Percentiles rank a stretch among this genome's conserved stretches.
These are phyloP conservation scores for Thalassophryne amazonica DNA, from an alignment of 2,797 vertebrate species.

Conservation along the genomic window DNA sequence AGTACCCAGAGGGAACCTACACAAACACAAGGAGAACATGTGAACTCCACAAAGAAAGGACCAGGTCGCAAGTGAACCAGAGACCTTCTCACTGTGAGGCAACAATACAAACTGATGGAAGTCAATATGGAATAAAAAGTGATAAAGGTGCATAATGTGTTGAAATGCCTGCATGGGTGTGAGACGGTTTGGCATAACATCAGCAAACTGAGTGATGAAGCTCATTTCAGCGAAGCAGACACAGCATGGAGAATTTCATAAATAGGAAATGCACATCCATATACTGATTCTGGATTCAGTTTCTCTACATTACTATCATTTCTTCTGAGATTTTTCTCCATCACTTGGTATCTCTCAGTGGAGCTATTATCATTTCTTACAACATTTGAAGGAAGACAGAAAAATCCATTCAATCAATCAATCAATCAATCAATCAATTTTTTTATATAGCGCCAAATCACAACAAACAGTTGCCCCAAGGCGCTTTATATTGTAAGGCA, in stretches of 20 bases:
- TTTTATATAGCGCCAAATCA: too few relatives aligned
- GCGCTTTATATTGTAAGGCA: too few relatives aligned
- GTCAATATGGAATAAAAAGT: not conserved
- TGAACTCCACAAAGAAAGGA: too few relatives aligned
- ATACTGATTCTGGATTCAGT: not conserved
- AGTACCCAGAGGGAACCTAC: too few relatives aligned
- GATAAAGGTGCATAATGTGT: constrained; percentile 2
- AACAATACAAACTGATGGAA: too few relatives aligned
- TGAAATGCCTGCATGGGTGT: constrained; percentile 3
- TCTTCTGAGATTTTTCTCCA: not conserved
- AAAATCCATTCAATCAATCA: too few relatives aligned
- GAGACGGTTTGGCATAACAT: constrained; percentile 8
- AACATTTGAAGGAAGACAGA: not conserved
- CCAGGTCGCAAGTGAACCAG: too few relatives aligned
- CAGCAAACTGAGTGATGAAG: constrained; percentile 29
- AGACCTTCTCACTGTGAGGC: too few relatives aligned
- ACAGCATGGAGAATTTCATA: constrained; percentile 4
- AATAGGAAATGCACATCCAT: not conserved
- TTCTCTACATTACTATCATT: constrained; percentile 6
- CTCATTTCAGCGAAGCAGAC: constrained; percentile 17
- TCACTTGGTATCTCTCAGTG: constrained; percentile 2
- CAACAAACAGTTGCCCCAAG: too few relatives aligned
- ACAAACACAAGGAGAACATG: too few relatives aligned
- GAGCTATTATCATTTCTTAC: constrained; percentile 3
- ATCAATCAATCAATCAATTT: too few relatives aligned